Conservation (phyloP, 2,888 invertebrate genomes). For the Sarcophaga subvicina region DNA sequence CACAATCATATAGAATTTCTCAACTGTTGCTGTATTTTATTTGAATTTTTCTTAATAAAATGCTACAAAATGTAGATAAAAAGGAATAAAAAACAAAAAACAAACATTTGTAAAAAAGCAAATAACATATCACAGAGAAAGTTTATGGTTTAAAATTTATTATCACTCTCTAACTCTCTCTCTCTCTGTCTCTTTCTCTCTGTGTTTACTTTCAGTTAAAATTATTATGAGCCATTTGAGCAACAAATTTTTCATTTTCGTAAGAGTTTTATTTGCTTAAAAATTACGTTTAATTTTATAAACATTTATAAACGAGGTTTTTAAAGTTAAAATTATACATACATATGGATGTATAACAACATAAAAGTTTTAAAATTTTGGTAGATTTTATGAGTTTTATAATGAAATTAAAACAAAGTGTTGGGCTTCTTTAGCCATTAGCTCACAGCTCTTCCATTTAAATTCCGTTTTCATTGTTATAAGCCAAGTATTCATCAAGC, state of each 20-base stretch:
- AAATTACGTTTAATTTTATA: background rate
- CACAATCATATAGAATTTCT: background rate
- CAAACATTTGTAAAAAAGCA: background rate
- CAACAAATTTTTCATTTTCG: background rate
- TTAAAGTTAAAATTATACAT: no score
- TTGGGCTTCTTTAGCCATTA: no score
- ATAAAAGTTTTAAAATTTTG: no score
- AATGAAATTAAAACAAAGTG: no score
- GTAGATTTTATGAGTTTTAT: no score
- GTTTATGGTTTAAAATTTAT: slow-evolving; percentile 57
- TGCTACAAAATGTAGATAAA: background rate
- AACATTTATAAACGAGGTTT: background rate
- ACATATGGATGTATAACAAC: no score
- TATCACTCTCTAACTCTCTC: background rate
- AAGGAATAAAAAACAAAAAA: background rate
- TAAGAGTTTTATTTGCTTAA: background rate
- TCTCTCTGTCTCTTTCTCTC: background rate
- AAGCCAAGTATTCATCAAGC: no score
- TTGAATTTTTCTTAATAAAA: background rate
- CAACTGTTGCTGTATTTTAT: background rate
- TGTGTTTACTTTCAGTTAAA: slow-evolving; percentile 38
- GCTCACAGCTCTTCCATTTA: no score
- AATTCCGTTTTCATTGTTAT: no score
- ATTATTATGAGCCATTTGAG: slow-evolving; percentile 50
- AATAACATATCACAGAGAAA: slow-evolving; percentile 21